Percentiles rank a stretch among this genome's conserved stretches.
phyloP scores from a whole-genome alignment of 2,113 vertebrate species.

The Pygoscelis antarcticus region DNA sequence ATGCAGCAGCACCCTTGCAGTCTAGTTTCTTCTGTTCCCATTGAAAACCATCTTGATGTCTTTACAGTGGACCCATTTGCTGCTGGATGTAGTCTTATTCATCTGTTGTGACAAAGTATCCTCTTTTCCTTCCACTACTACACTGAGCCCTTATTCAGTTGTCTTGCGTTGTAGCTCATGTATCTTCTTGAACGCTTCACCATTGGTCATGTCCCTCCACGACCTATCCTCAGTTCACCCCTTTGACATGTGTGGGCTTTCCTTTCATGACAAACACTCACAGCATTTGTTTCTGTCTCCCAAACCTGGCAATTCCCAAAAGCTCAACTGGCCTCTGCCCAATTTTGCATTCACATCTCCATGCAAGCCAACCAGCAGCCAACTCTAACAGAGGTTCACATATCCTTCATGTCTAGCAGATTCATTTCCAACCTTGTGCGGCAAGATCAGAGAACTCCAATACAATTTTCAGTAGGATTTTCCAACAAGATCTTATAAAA shows the following conservation, averaged over 20 bases:
- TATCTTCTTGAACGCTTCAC: neutral
- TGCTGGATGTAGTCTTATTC: neutral
- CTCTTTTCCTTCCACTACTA: neutral
- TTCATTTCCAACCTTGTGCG: neutral
- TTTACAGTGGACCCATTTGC: neutral
- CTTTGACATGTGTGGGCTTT: neutral
- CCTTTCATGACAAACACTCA: neutral
- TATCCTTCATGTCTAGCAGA: neutral
- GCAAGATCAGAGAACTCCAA: neutral
- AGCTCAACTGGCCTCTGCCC: neutral
- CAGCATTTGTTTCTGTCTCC: neutral
- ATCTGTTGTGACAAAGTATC: neutral
- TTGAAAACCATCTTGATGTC: neutral
- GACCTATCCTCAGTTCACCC: neutral
- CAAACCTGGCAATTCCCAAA: neutral
- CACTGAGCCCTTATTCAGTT: neutral
- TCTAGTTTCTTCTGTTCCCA: neutral
- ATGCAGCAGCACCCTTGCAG: neutral
- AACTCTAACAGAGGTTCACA: neutral
- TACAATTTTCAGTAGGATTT: neutral
- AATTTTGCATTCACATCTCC: neutral
- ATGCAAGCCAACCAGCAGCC: neutral
- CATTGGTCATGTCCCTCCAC: neutral
- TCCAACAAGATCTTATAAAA: neutral
- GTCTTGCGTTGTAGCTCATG: neutral